These are phyloP conservation scores for Metopolophium dirhodum DNA, from an alignment of 1,140 invertebrate genomes.

Conservation along the genomic window DNA sequence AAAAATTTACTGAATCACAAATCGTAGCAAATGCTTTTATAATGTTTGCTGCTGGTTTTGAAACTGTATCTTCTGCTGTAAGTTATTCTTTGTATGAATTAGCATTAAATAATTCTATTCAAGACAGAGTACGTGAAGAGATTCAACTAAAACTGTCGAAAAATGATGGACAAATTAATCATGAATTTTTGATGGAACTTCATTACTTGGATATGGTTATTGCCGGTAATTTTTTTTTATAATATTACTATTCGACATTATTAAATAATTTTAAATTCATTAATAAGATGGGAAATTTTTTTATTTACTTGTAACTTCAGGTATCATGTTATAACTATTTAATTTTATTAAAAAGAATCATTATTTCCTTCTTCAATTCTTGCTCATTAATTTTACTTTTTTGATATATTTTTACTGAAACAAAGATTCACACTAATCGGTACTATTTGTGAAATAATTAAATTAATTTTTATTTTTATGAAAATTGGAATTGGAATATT, in stretches of 20 bases:
- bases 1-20: background rate
- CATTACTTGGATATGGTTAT: conserved; percentile 19
- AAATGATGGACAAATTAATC: background rate
- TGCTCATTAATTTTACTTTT: background rate
- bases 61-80: background rate
- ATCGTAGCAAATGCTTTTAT: background rate
- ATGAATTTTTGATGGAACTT: background rate
- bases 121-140: background rate
- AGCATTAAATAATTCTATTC: background rate
- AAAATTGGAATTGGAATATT: no score
- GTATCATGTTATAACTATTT: background rate
- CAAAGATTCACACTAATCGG: background rate
- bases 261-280: background rate
- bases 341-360: background rate
- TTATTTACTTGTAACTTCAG: background rate
- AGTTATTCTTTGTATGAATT: conserved; percentile 2
- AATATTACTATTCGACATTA: background rate
- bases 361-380: background rate
- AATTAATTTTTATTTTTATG: background rate
- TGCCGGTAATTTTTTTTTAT: background rate
- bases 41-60: background rate
- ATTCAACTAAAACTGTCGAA: background rate
- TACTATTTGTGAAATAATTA: background rate
- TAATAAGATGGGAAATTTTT: background rate
- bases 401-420: background rate